Percentiles rank a stretch among this genome's conserved stretches.
These are phyloP conservation scores for Xerus rutilus DNA, from an alignment of 2,797 vertebrate species.

Conservation along the genomic window DNA sequence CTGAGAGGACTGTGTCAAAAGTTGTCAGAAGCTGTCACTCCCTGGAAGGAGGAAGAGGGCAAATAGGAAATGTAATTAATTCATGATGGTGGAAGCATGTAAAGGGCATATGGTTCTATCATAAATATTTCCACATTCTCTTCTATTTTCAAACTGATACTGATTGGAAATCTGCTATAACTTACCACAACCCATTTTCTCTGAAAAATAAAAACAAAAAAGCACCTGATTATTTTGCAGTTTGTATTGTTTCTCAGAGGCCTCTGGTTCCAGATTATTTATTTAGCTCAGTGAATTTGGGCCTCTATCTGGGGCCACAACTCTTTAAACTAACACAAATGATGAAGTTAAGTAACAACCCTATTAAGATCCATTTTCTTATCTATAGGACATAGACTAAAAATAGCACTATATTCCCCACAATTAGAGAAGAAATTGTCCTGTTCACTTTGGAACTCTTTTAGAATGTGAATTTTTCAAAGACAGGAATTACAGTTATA, in stretches of 20 bases:
- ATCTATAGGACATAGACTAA: neutral
- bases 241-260: neutral
- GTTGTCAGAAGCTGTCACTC: neutral
- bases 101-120: neutral
- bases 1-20: neutral
- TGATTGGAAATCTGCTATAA: neutral
- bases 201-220: neutral
- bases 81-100: neutral
- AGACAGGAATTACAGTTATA: neutral
- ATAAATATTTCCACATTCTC: neutral
- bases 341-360: neutral
- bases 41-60: neutral
- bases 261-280: neutral
- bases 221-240: neutral
- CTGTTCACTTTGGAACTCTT: slow-evolving; percentile 3
- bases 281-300: neutral
- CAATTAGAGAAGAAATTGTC: neutral
- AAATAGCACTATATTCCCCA: neutral
- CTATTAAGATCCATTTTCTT: neutral
- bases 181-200: neutral
- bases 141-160: neutral
- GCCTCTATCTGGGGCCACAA: neutral
- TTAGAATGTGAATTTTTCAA: neutral
- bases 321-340: slow-evolving; percentile 7
- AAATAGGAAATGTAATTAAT: neutral